Evolutionary conservation across 2,797 vertebrate genomes (phyloP).

Genomic region (Anas acuta): DNA sequence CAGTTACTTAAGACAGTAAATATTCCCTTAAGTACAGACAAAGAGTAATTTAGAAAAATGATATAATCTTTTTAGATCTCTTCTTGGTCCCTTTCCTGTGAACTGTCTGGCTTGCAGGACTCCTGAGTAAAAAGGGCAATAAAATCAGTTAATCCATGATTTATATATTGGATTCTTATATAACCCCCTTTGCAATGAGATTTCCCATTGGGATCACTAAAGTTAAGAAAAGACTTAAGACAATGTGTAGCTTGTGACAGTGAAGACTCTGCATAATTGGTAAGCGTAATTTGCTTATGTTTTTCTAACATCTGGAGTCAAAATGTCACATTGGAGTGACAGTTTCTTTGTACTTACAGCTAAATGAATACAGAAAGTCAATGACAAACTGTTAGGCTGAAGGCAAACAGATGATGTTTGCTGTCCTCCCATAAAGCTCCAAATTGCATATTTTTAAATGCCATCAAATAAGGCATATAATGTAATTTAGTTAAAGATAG

Average conservation of each 20-base stretch:
- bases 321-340: slow-evolving; percentile 39
- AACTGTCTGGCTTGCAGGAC: neutral
- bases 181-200: neutral
- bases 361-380: slow-evolving; percentile 37
- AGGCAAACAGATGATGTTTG: slow-evolving; percentile 19
- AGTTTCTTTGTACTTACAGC: slow-evolving; percentile 16
- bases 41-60: slow-evolving; percentile 6
- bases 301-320: slow-evolving; percentile 45
- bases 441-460: slow-evolving; percentile 14
- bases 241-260: neutral
- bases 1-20: slow-evolving; percentile 1
- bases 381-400: slow-evolving; percentile 2
- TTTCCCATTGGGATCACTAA: neutral
- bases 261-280: neutral
- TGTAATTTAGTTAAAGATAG: neutral
- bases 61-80: neutral
- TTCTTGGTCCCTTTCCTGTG: neutral
- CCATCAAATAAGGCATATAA: neutral
- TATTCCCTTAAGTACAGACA: neutral
- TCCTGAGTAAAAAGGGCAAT: neutral
- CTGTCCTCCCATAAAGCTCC: neutral
- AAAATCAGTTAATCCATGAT: neutral
- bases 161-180: neutral
- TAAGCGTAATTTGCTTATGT: neutral
- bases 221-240: neutral